Base-by-base conservation (phyloP, 1,140 invertebrate species). In the Drosophila bipectinata region DNA sequence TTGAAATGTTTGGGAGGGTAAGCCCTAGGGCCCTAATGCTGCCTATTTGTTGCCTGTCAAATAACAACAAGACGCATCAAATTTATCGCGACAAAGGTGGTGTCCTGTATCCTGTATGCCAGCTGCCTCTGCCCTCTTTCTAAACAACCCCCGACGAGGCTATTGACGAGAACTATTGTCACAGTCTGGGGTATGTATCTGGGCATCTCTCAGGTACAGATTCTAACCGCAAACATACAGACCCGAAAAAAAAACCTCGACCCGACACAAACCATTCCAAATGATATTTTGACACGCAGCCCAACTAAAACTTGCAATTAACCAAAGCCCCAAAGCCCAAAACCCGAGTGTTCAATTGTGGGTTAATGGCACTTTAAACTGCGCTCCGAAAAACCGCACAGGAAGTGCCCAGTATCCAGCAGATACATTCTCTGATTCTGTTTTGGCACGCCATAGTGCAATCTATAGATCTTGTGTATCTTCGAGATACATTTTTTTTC, bases 61-160 rank as follows among this genome's bases (percentile, higher is more conserved):
- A 87, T 88, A 87, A 87, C 18, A 87, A 87, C 83, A 88, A 87
- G 83, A 87, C 83, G 75, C 82, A 88, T 87, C 78, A 87, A 87
- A 87, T 87, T 87, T 88, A 87, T 85, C 74, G 82, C 78, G 55
- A 67, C 63, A 84, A 59, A 18, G 18, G 18, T 59, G 49, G 63
- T 69, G 51, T 71, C 63, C 66, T 68, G 58, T 30, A 6, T 7
- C 30, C 7, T 54, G 48, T 1, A 24, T 32, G 12, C 15, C 30
- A 14, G 26, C 62, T 61, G 52, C 30, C 21, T 4, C 15, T 15
- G 54, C 21, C 21, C 21, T 21, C 21, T 18, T 18, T 21, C 21
- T 21, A 41, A 44, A 61, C 39, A 67, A 59, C 49, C 48, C 69
- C 55, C 68, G n/a, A 12, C 68, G n/a, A 12, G 34, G 37, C 18